Base-by-base conservation (phyloP, 2,113 vertebrate species). In the Dendropsophus ebraccatus region DNA sequence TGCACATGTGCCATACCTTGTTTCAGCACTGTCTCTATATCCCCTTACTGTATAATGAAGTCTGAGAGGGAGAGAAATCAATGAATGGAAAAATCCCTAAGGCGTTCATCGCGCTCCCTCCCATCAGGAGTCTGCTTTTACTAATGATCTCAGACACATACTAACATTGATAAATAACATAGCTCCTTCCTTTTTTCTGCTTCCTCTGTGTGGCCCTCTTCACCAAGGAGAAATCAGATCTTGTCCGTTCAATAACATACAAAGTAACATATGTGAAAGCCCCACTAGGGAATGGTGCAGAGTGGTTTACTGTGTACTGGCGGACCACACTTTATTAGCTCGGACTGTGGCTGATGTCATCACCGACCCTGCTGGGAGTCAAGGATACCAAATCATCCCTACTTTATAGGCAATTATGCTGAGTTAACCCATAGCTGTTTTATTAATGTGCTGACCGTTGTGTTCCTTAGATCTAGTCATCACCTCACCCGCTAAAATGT, bases 1-100 rank as follows among this genome's bases (percentile, higher is more conserved):
- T 28, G 25, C 6, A 25, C n/a, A 41, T 62, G 56, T 62, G n/a
- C 13, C 56, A 17, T 80, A 80, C 77, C 77, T 62, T 45, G 56
- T 25, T 28, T 73, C 23, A 60, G 10, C 19, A 30, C 52, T 58
- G 25, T 73, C 69, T 78, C 73, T 77, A 30, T 41, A 49, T 69
- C 54, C 32, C 30, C 75, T 45, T 85, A 32, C 62, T n/a, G 30
- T n/a, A 35, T 54, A 65, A 78, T 84, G 73, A 79, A 79, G 28
- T 69, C 49, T 52, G 75, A 60, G 77, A 73, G 84, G 45, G 25
- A 45, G 77, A 70, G 32, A 72, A 58, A 86, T 86, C 84, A 73
- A 86, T 86, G 84, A 86, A 81, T 81, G 84, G 84, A 86, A 86
- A 86, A 81, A 81, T 80, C 76, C 76, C 84, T 49, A 13, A 19